phyloP scores from a whole-genome alignment of 2,888 invertebrate genomes.

The Idaea dimidiata region DNA sequence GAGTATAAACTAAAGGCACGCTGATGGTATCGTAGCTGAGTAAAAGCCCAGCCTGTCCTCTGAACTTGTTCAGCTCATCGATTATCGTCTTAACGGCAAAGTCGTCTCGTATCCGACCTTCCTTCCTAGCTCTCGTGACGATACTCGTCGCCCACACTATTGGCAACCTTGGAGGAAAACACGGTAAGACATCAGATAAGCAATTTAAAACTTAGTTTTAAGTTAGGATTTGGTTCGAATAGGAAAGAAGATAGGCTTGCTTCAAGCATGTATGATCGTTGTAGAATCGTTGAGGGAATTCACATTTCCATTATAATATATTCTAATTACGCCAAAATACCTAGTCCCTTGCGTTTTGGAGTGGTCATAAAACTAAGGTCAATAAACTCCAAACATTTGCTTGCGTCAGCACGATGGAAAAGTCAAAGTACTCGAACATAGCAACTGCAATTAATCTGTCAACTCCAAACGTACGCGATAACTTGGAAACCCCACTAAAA shows the following conservation, averaged over 20 bases:
- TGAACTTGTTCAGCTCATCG: conserved; percentile 92
- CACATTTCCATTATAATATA: neutral
- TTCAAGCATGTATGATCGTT: neutral
- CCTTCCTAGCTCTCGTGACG: conserved; percentile 93
- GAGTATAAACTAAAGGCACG: conserved; percentile 91
- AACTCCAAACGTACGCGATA: neutral
- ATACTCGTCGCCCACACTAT: conserved; percentile 96
- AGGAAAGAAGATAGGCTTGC: neutral
- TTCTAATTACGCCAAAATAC: neutral
- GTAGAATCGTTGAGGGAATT: neutral
- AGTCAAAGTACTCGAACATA: neutral
- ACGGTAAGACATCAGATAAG: neutral
- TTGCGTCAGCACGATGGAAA: neutral
- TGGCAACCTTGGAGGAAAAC: conserved; percentile 82
- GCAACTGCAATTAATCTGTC: neutral
- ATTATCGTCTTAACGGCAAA: conserved; percentile 95
- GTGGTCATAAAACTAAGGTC: neutral
- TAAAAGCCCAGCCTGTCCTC: conserved; percentile 88
- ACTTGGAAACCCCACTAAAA: neutral
- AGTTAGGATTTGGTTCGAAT: neutral
- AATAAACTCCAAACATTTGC: neutral
- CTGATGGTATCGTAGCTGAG: conserved; percentile 90
- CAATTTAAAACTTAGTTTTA: neutral
- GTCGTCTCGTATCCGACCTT: conserved; percentile 93
- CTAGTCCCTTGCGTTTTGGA: neutral